Evolutionary conservation across 2,888 invertebrate species (phyloP).

Genomic region (Agrochola circellaris): DNA sequence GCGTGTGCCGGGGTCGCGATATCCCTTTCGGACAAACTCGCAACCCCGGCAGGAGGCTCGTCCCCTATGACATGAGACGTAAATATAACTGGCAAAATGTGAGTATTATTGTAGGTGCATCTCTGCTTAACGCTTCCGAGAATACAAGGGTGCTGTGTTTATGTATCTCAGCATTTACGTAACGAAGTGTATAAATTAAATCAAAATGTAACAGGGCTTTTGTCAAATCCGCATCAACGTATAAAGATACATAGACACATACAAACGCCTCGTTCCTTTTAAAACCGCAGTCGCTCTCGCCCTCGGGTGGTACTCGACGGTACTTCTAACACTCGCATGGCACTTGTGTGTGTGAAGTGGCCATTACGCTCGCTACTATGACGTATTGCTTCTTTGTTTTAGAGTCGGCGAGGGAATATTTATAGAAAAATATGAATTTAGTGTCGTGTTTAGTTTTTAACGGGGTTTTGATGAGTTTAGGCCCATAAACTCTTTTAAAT

Average conservation of each 20-base stretch:
- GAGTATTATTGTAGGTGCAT: neutral
- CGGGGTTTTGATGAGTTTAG: neutral
- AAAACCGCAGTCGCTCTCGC: slow-evolving; percentile 49
- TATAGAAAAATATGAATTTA: slow-evolving; percentile 53
- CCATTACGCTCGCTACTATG: slow-evolving; percentile 72
- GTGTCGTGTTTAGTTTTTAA: slow-evolving; percentile 17
- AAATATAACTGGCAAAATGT: neutral
- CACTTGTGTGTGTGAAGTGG: slow-evolving; percentile 71
- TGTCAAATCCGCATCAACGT: slow-evolving; percentile 1
- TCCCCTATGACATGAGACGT: neutral
- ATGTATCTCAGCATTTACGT: neutral
- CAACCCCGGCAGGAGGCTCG: no score
- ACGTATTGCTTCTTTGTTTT: slow-evolving; percentile 71
- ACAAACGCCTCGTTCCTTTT: slow-evolving; percentile 36
- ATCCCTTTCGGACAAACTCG: no score
- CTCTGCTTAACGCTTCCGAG: neutral
- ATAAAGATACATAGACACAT: slow-evolving; percentile 17
- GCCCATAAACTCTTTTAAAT: no score
- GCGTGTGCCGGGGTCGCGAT: no score
- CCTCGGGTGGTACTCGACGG: slow-evolving; percentile 49
- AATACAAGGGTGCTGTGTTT: rapidly evolving
- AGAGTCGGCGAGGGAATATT: slow-evolving; percentile 33
- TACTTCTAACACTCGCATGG: slow-evolving; percentile 55
- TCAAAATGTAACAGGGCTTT: neutral
- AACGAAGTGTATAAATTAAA: neutral